phyloP scores from a whole-genome alignment of 2,113 vertebrate genomes.

The Onychostoma macrolepis region DNA sequence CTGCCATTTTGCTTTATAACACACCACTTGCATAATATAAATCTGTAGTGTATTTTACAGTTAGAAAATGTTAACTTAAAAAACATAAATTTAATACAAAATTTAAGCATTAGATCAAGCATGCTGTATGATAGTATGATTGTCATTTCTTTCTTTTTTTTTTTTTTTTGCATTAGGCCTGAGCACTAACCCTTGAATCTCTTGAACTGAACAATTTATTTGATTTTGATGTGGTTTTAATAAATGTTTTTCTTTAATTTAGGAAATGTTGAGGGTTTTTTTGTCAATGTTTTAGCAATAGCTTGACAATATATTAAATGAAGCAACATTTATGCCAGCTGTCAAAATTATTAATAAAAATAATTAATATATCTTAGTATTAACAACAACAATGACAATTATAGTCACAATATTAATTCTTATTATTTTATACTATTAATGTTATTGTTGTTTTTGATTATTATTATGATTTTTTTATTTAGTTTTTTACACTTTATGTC shows the following conservation, averaged over 20 bases:
- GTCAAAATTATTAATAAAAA: neutral
- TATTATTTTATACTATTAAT: neutral
- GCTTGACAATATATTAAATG: neutral
- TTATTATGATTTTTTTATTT: neutral
- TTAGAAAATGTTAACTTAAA: neutral
- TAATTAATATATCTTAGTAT: neutral
- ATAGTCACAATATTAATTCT: neutral
- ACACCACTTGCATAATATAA: neutral
- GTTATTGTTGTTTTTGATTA: neutral
- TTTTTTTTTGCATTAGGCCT: neutral
- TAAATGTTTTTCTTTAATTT: neutral
- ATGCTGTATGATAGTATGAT: no score
- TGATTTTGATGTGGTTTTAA: neutral
- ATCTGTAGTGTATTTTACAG: neutral
- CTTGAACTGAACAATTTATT: neutral
- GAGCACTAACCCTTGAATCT: neutral
- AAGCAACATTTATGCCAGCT: neutral
- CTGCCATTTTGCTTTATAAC: neutral
- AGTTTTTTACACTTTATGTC: no score
- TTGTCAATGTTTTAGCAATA: neutral
- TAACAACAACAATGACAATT: neutral
- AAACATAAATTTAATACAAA: neutral
- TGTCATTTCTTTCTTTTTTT: no score
- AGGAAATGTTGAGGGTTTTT: neutral
- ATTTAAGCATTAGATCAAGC: neutral